These are phyloP conservation scores for Sphenodon punctatus DNA, from an alignment of 2,797 vertebrate species.

Conservation along the genomic window DNA sequence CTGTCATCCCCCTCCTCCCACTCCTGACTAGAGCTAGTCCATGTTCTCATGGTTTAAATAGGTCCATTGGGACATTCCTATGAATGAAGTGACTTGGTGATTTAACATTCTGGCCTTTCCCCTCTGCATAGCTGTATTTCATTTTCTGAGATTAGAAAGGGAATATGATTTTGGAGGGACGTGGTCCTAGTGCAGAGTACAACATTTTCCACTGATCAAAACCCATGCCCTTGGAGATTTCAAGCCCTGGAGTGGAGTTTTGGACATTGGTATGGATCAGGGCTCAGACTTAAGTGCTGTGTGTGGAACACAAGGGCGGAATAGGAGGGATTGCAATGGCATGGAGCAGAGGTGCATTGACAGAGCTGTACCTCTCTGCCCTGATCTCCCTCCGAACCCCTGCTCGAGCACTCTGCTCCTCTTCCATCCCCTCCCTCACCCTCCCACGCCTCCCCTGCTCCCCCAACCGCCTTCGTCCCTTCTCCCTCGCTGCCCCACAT, in stretches of 20 bases:
- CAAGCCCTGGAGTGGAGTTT: background rate
- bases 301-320: too few relatives aligned
- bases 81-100: background rate
- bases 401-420: too few relatives aligned
- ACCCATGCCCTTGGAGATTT: background rate
- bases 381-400: too few relatives aligned
- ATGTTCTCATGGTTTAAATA: too few relatives aligned
- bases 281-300: too few relatives aligned
- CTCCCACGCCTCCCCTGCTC: too few relatives aligned
- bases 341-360: background rate
- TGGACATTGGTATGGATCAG: too few relatives aligned
- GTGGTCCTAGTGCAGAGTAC: background rate
- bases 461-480: too few relatives aligned
- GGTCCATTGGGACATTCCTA: background rate
- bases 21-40: too few relatives aligned
- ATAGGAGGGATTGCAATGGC: background rate
- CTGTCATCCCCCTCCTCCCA: background rate
- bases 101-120: background rate
- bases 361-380: too few relatives aligned
- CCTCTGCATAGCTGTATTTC: background rate
- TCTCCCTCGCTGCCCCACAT: too few relatives aligned
- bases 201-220: background rate
- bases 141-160: background rate
- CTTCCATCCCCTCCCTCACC: too few relatives aligned
- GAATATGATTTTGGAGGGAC: background rate